These are phyloP conservation scores for Nylanderia fulva DNA, from an alignment of 1,140 invertebrate genomes.

Conservation along the genomic window DNA sequence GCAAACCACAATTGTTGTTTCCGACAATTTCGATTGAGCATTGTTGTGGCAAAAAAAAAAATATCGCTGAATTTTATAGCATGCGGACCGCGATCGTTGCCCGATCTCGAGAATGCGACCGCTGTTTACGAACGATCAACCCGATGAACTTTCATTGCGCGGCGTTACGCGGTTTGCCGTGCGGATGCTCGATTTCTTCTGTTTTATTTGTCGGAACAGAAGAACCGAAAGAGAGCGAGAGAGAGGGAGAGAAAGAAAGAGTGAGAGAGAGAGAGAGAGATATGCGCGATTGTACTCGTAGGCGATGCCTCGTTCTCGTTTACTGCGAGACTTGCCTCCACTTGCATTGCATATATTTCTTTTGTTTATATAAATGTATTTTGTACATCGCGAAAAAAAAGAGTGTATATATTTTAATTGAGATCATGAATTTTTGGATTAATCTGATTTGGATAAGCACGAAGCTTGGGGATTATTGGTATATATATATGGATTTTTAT, in stretches of 20 bases:
- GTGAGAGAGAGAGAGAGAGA: no score
- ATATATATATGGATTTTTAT: background rate
- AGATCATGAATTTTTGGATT: background rate
- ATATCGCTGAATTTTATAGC: background rate
- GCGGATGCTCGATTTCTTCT: conserved; percentile 39
- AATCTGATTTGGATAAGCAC: background rate
- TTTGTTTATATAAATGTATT: background rate
- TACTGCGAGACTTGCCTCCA: conserved; percentile 35
- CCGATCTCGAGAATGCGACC: conserved; percentile 48
- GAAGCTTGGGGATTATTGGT: conserved; percentile 16
- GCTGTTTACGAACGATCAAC: conserved; percentile 40
- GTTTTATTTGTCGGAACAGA: conserved; percentile 17
- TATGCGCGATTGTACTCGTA: conserved; percentile 49
- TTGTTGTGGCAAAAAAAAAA: background rate
- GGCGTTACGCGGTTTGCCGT: conserved; percentile 74
- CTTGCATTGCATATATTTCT: background rate
- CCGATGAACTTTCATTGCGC: conserved; percentile 68
- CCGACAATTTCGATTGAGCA: background rate
- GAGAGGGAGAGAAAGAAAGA: no score
- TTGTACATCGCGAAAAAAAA: background rate
- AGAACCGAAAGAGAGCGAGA: background rate
- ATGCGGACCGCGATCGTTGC: background rate
- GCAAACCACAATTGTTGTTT: background rate
- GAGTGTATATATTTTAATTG: no score
- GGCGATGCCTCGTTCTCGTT: conserved; percentile 47